A percentile compares a stretch with the other conserved stretches of the same genome.
Evolutionary conservation across 2,113 vertebrate species (phyloP).

Genomic region (Mustela nigripes): DNA sequence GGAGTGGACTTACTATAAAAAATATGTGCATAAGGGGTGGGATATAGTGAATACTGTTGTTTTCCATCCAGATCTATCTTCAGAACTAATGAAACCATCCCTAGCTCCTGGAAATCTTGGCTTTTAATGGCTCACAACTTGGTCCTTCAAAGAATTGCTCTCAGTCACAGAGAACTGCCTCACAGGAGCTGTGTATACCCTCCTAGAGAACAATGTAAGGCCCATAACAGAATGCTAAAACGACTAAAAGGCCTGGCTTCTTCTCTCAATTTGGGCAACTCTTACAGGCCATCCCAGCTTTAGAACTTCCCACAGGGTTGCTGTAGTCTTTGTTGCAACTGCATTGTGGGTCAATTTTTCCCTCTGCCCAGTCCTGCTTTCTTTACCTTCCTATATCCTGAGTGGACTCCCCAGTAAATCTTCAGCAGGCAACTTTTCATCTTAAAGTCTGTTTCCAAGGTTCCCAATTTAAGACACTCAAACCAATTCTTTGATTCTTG

Average conservation of each 20-base stretch:
- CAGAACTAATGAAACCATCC: not conserved
- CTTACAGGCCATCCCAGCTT: not conserved
- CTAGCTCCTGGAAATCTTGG: not conserved
- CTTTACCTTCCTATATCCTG: not conserved
- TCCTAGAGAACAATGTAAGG: not conserved
- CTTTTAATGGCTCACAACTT: not conserved
- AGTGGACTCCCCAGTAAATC: not conserved
- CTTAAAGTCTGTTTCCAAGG: slow-evolving; percentile 47
- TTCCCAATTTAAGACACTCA: slow-evolving; percentile 30
- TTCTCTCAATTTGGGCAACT: not conserved
- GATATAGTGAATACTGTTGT: not conserved
- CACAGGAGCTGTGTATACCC: not conserved
- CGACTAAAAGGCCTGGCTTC: not conserved
- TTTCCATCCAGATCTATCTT: not conserved
- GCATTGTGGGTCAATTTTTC: not conserved
- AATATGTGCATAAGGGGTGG: not conserved
- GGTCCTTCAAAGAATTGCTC: not conserved
- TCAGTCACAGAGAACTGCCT: not conserved
- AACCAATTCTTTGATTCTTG: slow-evolving; percentile 12
- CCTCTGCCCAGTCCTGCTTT: not conserved
- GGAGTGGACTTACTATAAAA: not conserved
- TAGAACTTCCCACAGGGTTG: not conserved
- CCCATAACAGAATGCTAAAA: not conserved
- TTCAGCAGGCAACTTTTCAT: not conserved
- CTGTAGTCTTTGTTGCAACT: not conserved